Base-by-base conservation (phyloP, 2,797 vertebrate genomes). In the Lemur catta region DNA sequence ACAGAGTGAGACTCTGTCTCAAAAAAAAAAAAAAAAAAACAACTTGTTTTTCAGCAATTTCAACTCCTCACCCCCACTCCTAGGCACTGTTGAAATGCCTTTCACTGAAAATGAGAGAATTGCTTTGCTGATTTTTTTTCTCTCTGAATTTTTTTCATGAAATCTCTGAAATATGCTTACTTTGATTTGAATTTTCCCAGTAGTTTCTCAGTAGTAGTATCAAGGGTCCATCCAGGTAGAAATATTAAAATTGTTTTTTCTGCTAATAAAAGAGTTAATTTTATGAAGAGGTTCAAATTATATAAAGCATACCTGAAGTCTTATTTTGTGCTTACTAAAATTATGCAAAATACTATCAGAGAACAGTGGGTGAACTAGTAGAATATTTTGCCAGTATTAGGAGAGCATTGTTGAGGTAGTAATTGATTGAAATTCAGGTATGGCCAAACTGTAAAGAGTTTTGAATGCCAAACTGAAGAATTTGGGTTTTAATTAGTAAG, bases 161-260 rank as follows among this genome's bases (percentile, higher is more conserved):
- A 94, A 69, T 93, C 30, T 43, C 30, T 35, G 52, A 78, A 87
- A 76, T 30, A 38, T 80, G 7, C 87, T 93, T 81, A 92, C 33
- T 90, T 89, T 84, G 15, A 50, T 74, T 89, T 88, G 67, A 92
- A 55, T 71, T 88, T 94, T 92, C 71, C 74, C 24, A 48, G 82
- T 91, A 69, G 30, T 84, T 94, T 92, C 75, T 79, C 28, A 55
- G 79, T 91, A 69, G 26, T 84, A 57, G 55, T 57, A 57, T 57
- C 61, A 89, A 7, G 17, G 11, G 20, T 74, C 15, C 6, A 43
- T 65, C 10, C 43, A 88, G 55, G 38, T 81, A 76, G 59, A 59
- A 93, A 61, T 94, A 79, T 43, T n/a, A 92, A 87, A 93, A 30
- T 79, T 91, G 1, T 91, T 76, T 87, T 65, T 79, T 81, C 81